Evolutionary conservation across 2,113 vertebrate genomes (phyloP), one percentile per base, ranked within the genome.

Genomic region (Trematomus loennbergii): DNA sequence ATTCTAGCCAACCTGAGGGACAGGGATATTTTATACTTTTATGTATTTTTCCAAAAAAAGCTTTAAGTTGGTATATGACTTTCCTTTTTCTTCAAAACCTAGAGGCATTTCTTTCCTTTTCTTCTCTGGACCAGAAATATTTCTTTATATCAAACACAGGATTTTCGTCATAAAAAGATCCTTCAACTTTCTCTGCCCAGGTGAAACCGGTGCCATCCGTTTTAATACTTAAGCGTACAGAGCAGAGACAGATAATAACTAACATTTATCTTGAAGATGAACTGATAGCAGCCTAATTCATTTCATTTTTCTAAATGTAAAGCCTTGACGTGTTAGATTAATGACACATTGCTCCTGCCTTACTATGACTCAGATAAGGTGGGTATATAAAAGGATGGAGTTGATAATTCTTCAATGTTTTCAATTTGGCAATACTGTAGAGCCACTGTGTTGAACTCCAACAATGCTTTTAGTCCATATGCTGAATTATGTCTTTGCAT

Each of bases 161-260:
- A 52, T 25, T 83, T 61, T 33, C 66, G 20, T 57, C 60, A 60
- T 17, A 15, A 62, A 10, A 61, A 9, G 0, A 60, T 58, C 0
- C 7, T 59, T 2, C 25, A 4, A 36, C 43, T 78, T 77, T n/a
- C 60, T 46, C 29, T 82, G 49, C 60, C 61, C 12, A 61, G 73
- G 22, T 57, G 36, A 62, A 74, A 43, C 55, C 29, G 29, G 3
- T 4, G 29, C 29, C 46, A 70, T 62, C 48, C 65, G 48, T 15
- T 8, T 71, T 5, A 48, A 75, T 50, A 50, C 58, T 67, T 62
- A 22, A 53, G 20, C 0, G 2, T 40, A 70, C 8, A 46, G 50
- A 52, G 22, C 18, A 40, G 36, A 8, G 36, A 40, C 46, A 58
- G 55, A 13, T 50, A 55, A 60, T 40, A 64, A 54, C 49, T 25